These are phyloP conservation scores for Vireo griseus DNA, from an alignment of 2,797 vertebrate species.

Conservation along the genomic window DNA sequence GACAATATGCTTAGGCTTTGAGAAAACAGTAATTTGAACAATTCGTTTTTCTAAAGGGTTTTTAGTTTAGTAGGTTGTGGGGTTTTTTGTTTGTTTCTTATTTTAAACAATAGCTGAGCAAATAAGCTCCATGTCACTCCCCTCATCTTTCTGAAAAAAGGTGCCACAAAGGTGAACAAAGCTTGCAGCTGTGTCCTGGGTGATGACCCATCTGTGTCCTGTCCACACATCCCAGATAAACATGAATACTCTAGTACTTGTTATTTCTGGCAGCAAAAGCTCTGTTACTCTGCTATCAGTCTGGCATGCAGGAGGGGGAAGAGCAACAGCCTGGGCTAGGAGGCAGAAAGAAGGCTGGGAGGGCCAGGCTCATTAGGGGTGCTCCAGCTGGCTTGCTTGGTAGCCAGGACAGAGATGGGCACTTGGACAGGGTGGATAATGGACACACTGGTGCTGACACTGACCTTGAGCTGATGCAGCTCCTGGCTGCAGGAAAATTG, in stretches of 20 bases:
- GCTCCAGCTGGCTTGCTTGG: background rate
- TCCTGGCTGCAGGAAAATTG: background rate
- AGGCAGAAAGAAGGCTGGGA: background rate
- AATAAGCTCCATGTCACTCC: background rate
- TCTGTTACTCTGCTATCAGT: background rate
- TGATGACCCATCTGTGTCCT: background rate
- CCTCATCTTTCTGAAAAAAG: background rate
- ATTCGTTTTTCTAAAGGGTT: background rate
- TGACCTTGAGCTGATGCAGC: background rate
- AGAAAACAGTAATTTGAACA: background rate
- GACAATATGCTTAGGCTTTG: background rate
- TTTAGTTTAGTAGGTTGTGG: background rate
- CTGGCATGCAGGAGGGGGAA: background rate
- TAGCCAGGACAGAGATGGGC: background rate
- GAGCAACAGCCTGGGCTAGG: too few species aligned
- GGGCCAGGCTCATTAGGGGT: fast-evolving
- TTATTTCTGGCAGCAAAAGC: background rate
- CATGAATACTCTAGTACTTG: background rate
- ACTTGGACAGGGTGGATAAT: too few species aligned
- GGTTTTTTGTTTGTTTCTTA: fast-evolving
- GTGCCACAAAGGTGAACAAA: background rate
- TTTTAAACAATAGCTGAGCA: background rate
- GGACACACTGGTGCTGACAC: background rate
- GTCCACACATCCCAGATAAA: background rate
- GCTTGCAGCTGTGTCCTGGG: background rate